A percentile compares a stretch with the other conserved stretches of the same genome.
Evolutionary conservation across 64 coral and sea anemone genomes (phyloP).

Genomic region (Montipora sp.): DNA sequence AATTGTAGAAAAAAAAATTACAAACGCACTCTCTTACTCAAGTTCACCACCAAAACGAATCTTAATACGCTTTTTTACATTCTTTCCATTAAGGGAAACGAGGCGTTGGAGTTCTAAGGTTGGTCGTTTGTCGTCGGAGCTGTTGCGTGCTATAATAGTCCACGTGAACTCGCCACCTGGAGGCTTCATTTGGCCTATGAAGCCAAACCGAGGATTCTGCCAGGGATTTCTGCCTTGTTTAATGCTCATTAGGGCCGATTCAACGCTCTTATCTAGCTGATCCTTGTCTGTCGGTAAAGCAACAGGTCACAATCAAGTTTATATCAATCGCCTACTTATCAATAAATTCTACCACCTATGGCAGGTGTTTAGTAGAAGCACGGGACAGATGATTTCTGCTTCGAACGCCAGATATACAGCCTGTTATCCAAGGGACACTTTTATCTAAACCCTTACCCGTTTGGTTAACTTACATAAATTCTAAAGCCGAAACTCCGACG

Average conservation of each 20-base stretch:
- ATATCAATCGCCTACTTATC: neutral
- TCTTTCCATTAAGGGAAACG: neutral
- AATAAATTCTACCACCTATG: neutral
- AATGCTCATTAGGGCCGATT: neutral
- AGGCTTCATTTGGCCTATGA: neutral
- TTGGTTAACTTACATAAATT: too few relatives aligned
- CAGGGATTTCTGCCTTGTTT: neutral
- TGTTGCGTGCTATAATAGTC: neutral
- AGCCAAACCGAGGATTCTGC: neutral
- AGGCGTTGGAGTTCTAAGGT: neutral
- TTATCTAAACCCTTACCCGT: too few relatives aligned
- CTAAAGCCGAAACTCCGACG: too few relatives aligned
- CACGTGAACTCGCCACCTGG: neutral
- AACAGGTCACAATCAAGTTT: neutral
- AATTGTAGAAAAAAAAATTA: too few relatives aligned
- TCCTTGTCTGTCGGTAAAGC: neutral
- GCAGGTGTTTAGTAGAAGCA: neutral
- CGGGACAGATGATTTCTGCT: neutral
- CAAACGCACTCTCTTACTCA: too few relatives aligned
- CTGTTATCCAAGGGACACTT: too few relatives aligned
- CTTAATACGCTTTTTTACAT: neutral
- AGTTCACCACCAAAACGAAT: neutral
- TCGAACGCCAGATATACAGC: neutral
- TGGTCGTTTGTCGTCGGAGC: neutral
- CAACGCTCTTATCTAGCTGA: neutral